These are phyloP conservation scores for Muntiacus reevesi DNA, from an alignment of 2,113 vertebrate species.

Conservation along the genomic window DNA sequence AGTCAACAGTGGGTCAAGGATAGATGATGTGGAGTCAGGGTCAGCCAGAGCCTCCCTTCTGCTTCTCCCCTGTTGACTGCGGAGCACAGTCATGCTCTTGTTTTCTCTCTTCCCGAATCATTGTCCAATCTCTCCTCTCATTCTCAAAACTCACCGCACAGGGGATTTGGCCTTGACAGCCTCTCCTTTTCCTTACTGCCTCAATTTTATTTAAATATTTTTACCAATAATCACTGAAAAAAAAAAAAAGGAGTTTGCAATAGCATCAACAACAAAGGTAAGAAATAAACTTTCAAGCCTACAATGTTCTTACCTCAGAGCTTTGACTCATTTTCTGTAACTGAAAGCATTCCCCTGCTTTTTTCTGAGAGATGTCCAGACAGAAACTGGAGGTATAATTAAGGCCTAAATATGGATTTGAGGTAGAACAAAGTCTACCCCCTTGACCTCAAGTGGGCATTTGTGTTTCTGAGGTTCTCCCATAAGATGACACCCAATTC, in stretches of 20 bases:
- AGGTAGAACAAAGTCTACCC: background rate
- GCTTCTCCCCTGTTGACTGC: fast-evolving
- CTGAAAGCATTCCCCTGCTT: background rate
- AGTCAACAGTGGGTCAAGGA: background rate
- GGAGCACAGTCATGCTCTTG: background rate
- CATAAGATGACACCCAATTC: background rate
- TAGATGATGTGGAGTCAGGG: fast-evolving
- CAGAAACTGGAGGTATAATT: background rate
- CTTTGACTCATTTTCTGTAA: background rate
- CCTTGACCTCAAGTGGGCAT: background rate
- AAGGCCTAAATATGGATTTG: background rate
- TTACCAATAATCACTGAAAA: background rate
- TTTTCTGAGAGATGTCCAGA: background rate
- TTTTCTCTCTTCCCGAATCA: background rate
- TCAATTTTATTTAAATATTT: background rate
- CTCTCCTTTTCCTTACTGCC: background rate
- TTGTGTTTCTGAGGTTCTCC: background rate
- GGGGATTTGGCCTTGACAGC: background rate
- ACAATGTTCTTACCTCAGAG: background rate
- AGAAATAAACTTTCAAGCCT: background rate
- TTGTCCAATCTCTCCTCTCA: background rate
- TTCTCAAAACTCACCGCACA: background rate
- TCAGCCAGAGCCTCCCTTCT: background rate
- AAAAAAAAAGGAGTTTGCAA: background rate
- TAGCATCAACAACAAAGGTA: background rate